Evolutionary conservation across 1,140 invertebrate species (phyloP).

Genomic region (Myzus persicae): DNA sequence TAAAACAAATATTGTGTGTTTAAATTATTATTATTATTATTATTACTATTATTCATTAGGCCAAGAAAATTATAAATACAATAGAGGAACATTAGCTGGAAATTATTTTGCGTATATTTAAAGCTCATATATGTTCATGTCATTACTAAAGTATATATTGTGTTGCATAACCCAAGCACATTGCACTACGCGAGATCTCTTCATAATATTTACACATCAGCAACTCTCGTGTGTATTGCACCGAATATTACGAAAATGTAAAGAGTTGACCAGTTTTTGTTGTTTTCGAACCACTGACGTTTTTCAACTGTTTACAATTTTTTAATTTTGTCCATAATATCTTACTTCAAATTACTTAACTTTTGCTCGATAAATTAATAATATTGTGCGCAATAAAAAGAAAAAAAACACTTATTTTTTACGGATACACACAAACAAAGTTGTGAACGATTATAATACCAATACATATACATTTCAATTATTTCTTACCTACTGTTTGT

Average conservation of each 20-base stretch:
- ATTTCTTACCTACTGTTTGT: conserved; percentile 13
- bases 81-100: background rate
- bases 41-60: background rate
- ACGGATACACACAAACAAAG: background rate
- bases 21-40: background rate
- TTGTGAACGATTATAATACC: background rate
- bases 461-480: background rate
- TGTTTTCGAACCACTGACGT: background rate
- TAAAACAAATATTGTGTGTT: conserved; percentile 1
- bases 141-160: background rate
- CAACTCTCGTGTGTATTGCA: background rate
- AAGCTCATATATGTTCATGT: background rate
- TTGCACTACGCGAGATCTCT: background rate
- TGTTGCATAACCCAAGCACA: background rate
- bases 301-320: background rate
- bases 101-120: conserved; percentile 14
- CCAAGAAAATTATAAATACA: background rate
- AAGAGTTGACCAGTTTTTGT: background rate
- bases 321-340: background rate
- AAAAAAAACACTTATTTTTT: background rate
- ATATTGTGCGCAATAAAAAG: background rate
- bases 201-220: background rate
- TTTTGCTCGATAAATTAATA: background rate
- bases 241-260: background rate
- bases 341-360: background rate